Evolutionary conservation across 2,113 vertebrate genomes (phyloP), one percentile per base, ranked within the genome.

Genomic region (Strigops habroptila): DNA sequence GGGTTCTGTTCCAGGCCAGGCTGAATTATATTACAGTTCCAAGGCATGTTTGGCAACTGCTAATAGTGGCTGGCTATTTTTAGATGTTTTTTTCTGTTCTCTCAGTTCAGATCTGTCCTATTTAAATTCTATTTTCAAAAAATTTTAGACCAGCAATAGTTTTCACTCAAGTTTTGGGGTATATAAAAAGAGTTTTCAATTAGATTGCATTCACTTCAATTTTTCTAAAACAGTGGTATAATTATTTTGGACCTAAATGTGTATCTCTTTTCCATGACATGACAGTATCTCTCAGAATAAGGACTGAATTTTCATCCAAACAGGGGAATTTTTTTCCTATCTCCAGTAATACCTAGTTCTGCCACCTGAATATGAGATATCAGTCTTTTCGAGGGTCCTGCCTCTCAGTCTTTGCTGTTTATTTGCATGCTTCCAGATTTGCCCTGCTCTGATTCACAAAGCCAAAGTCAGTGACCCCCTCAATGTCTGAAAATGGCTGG

Each of bases 1-100:
- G 14, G 43, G 28, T 23, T 84, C 78, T 96, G 57, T 96, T 95
- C 71, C 74, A 94, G 92, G 80, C 51, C 77, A 85, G 64, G 52
- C 63, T 85, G 89, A 94, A 86, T 96, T 93, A 88, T 78, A 75
- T 96, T 93, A 25, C 16, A 84, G 46, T 96, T 95, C 68, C 80
- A 96, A 93, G 91, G 31, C 75, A 83, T 69, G 75, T 91, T 96
- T 96, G 88, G 82, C 75, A 94, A 81, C 21, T 39, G 74, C 79
- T 97, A 97, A 96, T 69, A 96, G 70, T 59, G 62, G 28, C 69
- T 91, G 73, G 30, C 33, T 97, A 97, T 97, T 97, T 97, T 97
- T 97, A 96, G 96, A 48, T 65, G 13, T 35, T 91, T 90, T 89
- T 55, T 65, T 91, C 48, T 90, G 52, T 39, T 87, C 44, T 80